These are phyloP conservation scores for Magallana ariakensis DNA, from an alignment of 1,140 invertebrate species.

Conservation along the genomic window DNA sequence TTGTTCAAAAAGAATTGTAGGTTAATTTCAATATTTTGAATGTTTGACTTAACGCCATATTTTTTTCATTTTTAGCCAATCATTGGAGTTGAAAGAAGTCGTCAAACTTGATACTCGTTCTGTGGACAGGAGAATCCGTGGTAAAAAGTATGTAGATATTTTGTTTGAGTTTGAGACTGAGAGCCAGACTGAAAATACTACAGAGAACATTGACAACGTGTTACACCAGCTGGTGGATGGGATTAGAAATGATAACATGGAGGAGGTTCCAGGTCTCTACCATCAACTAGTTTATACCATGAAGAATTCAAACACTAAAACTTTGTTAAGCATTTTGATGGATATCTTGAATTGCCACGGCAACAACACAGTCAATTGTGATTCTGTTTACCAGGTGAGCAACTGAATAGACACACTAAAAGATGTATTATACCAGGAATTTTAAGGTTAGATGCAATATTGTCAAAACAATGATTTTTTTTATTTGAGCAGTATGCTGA, in stretches of 20 bases:
- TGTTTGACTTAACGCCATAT: background rate
- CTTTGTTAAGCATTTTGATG: background rate
- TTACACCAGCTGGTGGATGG: conserved; percentile 25
- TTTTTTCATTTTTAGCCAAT: conserved; percentile 35
- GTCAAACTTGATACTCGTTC: background rate
- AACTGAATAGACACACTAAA: background rate
- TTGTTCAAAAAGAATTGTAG: background rate
- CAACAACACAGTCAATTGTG: conserved; percentile 45
- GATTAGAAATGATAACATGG: background rate
- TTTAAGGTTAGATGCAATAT: background rate
- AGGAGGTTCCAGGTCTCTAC: conserved; percentile 11
- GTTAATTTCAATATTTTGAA: too few relatives aligned
- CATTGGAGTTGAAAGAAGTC: conserved; percentile 6
- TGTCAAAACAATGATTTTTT: background rate
- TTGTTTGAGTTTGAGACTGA: conserved; percentile 42
- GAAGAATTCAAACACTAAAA: conserved; percentile 32
- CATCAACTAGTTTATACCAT: conserved; percentile 41
- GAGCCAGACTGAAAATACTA: background rate
- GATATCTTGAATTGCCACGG: conserved; percentile 56
- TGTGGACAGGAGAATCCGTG: conserved; percentile 41
- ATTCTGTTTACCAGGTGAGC: conserved; percentile 43
- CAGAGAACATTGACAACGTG: background rate
- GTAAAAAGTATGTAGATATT: conserved; percentile 40
- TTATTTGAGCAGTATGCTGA: conserved; percentile 25
- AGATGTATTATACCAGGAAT: background rate